Evolutionary conservation across 2,888 invertebrate species (phyloP).

Genomic region (Gasteruption jaculator): DNA sequence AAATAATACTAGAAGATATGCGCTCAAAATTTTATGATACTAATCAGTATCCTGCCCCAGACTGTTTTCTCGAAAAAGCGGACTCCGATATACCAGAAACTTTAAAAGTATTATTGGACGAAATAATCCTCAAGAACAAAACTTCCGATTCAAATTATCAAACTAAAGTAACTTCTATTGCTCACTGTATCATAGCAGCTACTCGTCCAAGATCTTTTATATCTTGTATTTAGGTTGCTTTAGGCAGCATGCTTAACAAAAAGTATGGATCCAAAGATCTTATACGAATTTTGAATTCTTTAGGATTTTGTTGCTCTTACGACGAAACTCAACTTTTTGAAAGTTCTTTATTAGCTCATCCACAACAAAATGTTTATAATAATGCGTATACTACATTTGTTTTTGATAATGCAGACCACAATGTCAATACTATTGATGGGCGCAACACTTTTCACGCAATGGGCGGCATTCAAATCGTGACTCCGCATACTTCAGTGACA

Average conservation of each 20-base stretch:
- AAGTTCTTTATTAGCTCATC: slow-evolving; percentile 26
- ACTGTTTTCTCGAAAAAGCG: slow-evolving; percentile 4
- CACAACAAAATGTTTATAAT: neutral
- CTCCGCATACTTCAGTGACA: slow-evolving; percentile 8
- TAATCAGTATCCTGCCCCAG: slow-evolving; percentile 22
- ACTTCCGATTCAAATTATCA: neutral
- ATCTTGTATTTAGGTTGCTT: slow-evolving; percentile 32
- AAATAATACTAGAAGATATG: slow-evolving; percentile 36
- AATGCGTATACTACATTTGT: slow-evolving; percentile 7
- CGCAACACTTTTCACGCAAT: slow-evolving; percentile 12
- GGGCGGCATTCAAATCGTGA: slow-evolving; percentile 11
- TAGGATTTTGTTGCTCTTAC: slow-evolving; percentile 30
- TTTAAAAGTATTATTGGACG: slow-evolving; percentile 27
- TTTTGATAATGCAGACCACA: slow-evolving; percentile 11
- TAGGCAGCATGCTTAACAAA: slow-evolving; percentile 28
- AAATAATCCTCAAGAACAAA: slow-evolving; percentile 9
- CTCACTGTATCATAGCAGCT: slow-evolving; percentile 18
- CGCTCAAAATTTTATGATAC: slow-evolving; percentile 30
- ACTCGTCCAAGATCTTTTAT: slow-evolving; percentile 34
- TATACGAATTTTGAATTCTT: slow-evolving; percentile 24
- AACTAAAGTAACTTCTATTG: neutral
- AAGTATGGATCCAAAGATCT: slow-evolving; percentile 28
- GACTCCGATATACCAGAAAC: slow-evolving; percentile 24
- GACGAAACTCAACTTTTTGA: slow-evolving; percentile 30
- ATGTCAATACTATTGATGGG: slow-evolving; percentile 10